phyloP scores from a whole-genome alignment of 2,113 vertebrate genomes.

The Corvus cornix region DNA sequence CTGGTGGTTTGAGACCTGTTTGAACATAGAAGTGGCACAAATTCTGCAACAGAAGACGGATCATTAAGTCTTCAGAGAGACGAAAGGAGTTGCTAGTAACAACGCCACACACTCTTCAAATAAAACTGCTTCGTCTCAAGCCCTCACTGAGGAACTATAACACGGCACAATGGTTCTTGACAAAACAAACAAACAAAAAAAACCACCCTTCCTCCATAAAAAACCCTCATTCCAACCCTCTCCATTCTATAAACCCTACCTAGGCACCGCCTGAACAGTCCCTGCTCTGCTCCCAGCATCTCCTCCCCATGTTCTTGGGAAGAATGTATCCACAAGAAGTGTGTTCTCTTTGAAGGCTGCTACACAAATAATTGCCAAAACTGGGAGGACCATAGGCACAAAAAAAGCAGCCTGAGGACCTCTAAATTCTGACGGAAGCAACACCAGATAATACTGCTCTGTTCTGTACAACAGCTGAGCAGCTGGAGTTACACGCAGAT shows the following conservation, averaged over 20 bases:
- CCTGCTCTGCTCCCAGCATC: background rate
- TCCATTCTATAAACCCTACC: background rate
- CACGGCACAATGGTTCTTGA: background rate
- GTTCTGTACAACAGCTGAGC: background rate
- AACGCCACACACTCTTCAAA: background rate
- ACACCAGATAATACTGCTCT: background rate
- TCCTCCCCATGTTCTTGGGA: background rate
- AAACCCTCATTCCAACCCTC: background rate
- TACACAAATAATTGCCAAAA: background rate
- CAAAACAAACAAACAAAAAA: background rate
- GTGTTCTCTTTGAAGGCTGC: background rate
- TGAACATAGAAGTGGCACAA: background rate
- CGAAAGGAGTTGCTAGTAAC: background rate
- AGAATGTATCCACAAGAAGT: rapidly evolving
- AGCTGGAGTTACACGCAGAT: background rate
- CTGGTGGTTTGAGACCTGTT: background rate
- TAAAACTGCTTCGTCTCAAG: background rate
- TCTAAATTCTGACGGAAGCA: background rate
- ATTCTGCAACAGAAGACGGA: background rate
- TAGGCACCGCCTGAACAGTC: background rate
- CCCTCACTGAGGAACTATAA: background rate
- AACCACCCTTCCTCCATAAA: background rate
- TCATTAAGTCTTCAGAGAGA: background rate
- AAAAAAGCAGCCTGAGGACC: background rate
- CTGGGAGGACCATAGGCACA: background rate